phyloP scores from a whole-genome alignment of 2,797 vertebrate genomes.

The Phalanger gymnotis region DNA sequence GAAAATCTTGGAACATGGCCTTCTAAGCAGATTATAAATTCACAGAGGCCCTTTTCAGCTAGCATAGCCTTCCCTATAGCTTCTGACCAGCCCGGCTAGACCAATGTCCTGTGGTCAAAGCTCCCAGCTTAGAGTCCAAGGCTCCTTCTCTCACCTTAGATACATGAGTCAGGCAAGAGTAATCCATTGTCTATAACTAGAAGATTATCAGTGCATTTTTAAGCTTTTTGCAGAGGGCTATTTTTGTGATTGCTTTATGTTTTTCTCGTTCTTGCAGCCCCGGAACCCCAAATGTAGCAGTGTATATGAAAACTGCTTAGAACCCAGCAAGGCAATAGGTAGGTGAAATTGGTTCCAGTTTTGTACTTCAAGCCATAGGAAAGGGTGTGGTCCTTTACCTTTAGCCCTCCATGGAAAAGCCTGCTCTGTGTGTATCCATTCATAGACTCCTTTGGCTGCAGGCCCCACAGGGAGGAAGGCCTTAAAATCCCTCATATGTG shows the following conservation, averaged over 20 bases:
- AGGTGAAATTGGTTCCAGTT: slow-evolving; percentile 57
- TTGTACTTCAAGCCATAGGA: background rate
- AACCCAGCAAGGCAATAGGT: slow-evolving; percentile 82
- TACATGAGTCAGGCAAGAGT: background rate
- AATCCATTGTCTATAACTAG: background rate
- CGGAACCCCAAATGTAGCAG: slow-evolving; percentile 83
- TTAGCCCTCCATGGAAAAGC: background rate
- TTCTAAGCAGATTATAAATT: background rate
- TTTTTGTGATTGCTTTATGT: slow-evolving; percentile 40
- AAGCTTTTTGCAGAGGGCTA: slow-evolving; percentile 27
- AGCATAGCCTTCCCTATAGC: background rate
- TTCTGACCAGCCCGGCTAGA: background rate
- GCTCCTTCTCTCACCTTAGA: slow-evolving; percentile 4
- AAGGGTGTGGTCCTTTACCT: background rate
- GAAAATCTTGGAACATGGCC: slow-evolving; percentile 13
- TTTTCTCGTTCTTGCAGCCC: slow-evolving; percentile 83
- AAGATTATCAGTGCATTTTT: background rate
- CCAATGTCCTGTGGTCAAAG: background rate
- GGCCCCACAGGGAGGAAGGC: slow-evolving; percentile 61
- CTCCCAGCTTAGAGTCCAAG: background rate
- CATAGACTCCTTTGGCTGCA: background rate
- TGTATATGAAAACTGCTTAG: slow-evolving; percentile 92
- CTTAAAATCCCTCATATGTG: background rate
- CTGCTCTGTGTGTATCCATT: background rate
- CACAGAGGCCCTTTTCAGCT: background rate